Percentiles rank a stretch among this genome's conserved stretches.
These are phyloP conservation scores for Ammospiza caudacuta DNA, from an alignment of 2,113 vertebrate species.

Conservation along the genomic window DNA sequence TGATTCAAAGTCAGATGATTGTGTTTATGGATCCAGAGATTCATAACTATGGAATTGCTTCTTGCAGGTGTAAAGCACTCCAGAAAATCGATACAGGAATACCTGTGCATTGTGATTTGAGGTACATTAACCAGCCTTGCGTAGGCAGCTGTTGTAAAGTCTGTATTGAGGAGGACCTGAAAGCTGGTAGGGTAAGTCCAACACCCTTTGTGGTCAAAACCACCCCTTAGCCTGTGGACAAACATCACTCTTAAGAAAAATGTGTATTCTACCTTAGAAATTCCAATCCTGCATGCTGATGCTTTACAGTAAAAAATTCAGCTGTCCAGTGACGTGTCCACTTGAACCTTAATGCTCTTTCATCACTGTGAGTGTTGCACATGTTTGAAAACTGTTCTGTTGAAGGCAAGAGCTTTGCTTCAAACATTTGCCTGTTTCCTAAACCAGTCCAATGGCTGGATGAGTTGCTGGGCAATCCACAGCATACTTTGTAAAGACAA, in stretches of 20 bases:
- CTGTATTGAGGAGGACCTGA: not conserved
- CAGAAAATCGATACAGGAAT: not conserved
- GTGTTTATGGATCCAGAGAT: not conserved
- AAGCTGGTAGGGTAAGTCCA: not conserved
- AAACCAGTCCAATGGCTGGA: not conserved
- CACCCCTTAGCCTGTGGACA: not conserved
- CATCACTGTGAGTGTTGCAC: not conserved
- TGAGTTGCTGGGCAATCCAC: not conserved
- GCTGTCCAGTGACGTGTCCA: not conserved
- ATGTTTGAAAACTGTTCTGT: not conserved
- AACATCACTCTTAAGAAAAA: not conserved
- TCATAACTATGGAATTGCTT: not conserved
- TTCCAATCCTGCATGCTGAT: not conserved
- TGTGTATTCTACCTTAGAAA: fast-evolving
- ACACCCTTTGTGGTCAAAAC: not conserved
- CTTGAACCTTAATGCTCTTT: not conserved
- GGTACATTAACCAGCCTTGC: not conserved
- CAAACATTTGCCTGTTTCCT: not conserved
- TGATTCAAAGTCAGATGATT: not conserved
- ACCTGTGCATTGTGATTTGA: not conserved
- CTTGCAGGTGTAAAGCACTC: not conserved
- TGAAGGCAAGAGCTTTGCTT: not conserved
- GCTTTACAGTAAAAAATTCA: not conserved
- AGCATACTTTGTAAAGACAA: conserved; percentile 17
- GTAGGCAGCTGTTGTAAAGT: not conserved